Base-by-base conservation (phyloP, 2,113 vertebrate species). In the Panthera leo region DNA sequence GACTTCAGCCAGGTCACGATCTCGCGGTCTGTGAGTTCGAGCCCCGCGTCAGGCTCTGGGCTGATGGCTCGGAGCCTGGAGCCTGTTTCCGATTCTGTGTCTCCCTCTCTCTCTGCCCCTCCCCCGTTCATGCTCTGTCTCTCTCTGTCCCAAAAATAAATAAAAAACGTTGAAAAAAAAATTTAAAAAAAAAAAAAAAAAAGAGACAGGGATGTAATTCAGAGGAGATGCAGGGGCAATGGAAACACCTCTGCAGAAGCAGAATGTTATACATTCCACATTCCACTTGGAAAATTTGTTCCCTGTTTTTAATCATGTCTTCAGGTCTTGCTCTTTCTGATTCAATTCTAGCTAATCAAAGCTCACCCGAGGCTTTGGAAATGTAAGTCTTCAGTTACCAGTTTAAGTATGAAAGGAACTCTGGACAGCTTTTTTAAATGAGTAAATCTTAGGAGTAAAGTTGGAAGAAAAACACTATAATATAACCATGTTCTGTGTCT, bases 321-420 rank as follows among this genome's bases (percentile, higher is more conserved):
- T 39, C 25, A 73, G 83, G 75, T 76, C 29, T 63, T 86, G 18
- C 10, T 93, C 76, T 87, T 86, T 94, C 55, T 78, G 51, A 89
- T 27, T 94, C 14, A 65, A 36, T 94, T 96, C 73, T 93, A 95
- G 29, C 84, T 91, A 71, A 73, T 73, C 79, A 97, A 97, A 89
- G 73, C 70, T 92, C 53, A 95, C 78, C 42, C 53, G 18, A 94
- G 23, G 25, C 61, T 90, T 91, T 96, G 27, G 84, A 79, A 67
- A 61, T 39, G 0, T 25, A 34, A 73, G 29, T 93, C 79, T 96
- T 67, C 34, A 85, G 23, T 61, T 29, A 96, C 53, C 45, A 91
- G 12, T 71, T 78, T 73, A 91, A 90, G 15, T 88, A 71, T 80
- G 65, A 85, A 91, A 89, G 70, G 65, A 93, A 78, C 23, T 82